Percentiles rank a stretch among this genome's conserved stretches.
phyloP scores from a whole-genome alignment of 2,888 invertebrate species.

The Epistrophella euchroma region DNA sequence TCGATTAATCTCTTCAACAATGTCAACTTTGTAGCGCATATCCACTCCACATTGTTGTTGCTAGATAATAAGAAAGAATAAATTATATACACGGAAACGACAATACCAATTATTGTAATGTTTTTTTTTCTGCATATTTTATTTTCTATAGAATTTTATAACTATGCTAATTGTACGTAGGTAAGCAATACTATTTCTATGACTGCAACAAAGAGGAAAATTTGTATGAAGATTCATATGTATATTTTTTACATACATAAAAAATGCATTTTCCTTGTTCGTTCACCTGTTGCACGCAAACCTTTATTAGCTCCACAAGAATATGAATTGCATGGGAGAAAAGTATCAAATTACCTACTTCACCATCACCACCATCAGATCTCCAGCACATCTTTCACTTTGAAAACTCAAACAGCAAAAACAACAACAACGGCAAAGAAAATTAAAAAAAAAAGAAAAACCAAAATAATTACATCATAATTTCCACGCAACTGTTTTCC shows the following conservation, averaged over 20 bases:
- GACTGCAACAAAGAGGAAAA: neutral
- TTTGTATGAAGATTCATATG: neutral
- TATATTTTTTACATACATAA: conserved; percentile 5
- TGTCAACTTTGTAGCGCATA: neutral
- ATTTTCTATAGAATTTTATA: conserved; percentile 48
- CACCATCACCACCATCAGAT: conserved; percentile 18
- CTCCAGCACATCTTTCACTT: conserved; percentile 37
- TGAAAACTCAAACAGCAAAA: neutral
- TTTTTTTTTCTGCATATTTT: conserved; percentile 1
- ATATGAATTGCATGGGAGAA: conserved; percentile 70
- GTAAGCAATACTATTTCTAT: neutral
- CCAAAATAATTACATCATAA: conserved; percentile 71
- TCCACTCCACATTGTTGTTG: neutral
- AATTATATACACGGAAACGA: conserved; percentile 24
- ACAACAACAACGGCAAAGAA: neutral
- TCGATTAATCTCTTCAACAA: neutral
- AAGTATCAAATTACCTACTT: conserved; percentile 70
- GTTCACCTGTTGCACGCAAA: conserved; percentile 74
- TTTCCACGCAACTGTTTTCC: conserved; percentile 62
- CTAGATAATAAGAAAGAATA: conserved; percentile 6
- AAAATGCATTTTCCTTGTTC: conserved; percentile 30
- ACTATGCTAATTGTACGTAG: neutral
- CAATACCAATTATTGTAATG: conserved; percentile 39
- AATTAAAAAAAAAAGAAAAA: conserved; percentile 27
- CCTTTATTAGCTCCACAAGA: conserved; percentile 60